Conservation (phyloP, 2,888 invertebrate genomes). For the Griposia aprilina region DNA sequence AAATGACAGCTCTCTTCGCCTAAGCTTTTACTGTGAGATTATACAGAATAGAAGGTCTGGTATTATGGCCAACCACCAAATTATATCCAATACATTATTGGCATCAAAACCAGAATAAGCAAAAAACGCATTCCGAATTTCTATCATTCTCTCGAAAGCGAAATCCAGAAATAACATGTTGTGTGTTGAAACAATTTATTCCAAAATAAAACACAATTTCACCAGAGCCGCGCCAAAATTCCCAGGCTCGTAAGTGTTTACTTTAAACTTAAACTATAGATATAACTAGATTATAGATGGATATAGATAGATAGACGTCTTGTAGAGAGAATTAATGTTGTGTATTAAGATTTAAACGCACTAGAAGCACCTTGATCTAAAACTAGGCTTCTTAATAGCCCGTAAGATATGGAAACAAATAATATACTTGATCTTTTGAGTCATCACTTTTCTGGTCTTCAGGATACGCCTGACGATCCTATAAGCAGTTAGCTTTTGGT, state of each 20-base stretch:
- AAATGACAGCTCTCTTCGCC: no score
- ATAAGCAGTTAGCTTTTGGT: background rate
- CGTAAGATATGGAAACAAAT: background rate
- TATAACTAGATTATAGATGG: constrained; percentile 11
- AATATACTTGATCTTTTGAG: background rate
- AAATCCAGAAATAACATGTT: constrained; percentile 45
- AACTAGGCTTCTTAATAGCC: background rate
- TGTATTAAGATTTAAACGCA: background rate
- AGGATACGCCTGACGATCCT: background rate
- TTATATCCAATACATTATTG: background rate
- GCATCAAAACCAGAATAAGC: constrained; percentile 18
- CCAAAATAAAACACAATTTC: constrained; percentile 58
- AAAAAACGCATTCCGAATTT: constrained; percentile 10
- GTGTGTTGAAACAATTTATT: constrained; percentile 48
- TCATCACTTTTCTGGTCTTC: background rate
- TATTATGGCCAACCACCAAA: background rate
- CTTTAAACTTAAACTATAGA: constrained; percentile 12
- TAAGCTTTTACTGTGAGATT: no score
- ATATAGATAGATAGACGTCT: no score
- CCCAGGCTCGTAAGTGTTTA: background rate
- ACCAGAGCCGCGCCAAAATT: constrained; percentile 52
- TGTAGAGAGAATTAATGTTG: background rate
- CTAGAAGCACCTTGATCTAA: background rate
- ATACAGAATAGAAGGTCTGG: no score
- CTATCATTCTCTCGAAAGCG: constrained; percentile 11